Conservation (phyloP, 1,140 invertebrate species). For the Augochlora pura region DNA sequence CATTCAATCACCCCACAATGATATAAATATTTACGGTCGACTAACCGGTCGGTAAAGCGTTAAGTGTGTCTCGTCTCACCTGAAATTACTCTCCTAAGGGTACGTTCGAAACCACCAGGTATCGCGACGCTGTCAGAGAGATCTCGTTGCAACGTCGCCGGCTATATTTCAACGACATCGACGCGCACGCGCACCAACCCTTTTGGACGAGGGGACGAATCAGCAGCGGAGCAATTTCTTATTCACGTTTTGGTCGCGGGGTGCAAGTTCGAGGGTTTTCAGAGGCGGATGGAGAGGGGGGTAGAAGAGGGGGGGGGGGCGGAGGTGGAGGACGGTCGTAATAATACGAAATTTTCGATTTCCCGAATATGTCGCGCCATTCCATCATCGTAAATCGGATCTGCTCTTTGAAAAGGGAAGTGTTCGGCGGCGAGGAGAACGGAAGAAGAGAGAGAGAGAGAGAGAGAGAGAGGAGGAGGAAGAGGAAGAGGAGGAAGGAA, state of each 20-base stretch:
- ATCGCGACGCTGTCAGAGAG: not conserved
- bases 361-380: not conserved
- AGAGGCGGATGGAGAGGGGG: not conserved
- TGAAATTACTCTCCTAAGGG: not conserved
- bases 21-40: no score
- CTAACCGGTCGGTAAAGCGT: no score
- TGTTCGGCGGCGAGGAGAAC: not conserved
- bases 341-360: slow-evolving; percentile 7
- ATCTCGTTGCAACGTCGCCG: not conserved
- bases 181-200: not conserved
- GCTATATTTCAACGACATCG: not conserved
- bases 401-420: not conserved
- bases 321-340: not conserved
- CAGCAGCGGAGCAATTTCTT: not conserved
- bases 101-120: not conserved
- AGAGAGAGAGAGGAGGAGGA: no score
- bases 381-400: slow-evolving; percentile 3
- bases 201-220: not conserved
- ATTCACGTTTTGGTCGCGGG: not conserved
- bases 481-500: no score
- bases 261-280: not conserved
- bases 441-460: no score
- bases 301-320: no score
- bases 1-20: no score
- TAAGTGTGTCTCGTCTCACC: no score